Evolutionary conservation across 1,140 invertebrate genomes (phyloP).

Genomic region (Holcopasites calliopsidis): DNA sequence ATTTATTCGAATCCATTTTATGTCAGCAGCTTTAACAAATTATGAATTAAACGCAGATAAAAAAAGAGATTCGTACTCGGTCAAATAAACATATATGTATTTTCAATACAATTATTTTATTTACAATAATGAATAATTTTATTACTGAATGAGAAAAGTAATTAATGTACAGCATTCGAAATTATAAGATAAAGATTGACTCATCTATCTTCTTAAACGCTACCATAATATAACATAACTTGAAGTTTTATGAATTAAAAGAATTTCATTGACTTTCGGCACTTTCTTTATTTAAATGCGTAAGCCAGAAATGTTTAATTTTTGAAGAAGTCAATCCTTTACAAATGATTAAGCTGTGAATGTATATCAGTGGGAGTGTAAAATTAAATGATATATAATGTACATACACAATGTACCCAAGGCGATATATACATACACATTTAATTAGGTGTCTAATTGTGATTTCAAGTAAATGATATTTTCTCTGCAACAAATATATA

Average conservation of each 20-base stretch:
- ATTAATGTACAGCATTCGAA: slow-evolving; percentile 16
- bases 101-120: slow-evolving; percentile 29
- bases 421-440: slow-evolving; percentile 27
- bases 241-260: not conserved
- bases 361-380: slow-evolving; percentile 15
- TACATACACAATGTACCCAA: slow-evolving; percentile 18
- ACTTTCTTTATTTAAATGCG: slow-evolving; percentile 1
- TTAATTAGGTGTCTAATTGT: not conserved
- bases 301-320: no score
- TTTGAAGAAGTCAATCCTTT: slow-evolving; percentile 4
- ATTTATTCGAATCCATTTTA: no score
- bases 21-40: slow-evolving; percentile 78
- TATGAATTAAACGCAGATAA: no score
- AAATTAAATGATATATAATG: slow-evolving; percentile 30
- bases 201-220: not conserved
- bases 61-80: no score
- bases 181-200: slow-evolving; percentile 12
- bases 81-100: slow-evolving; percentile 8
- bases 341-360: not conserved
- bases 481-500: slow-evolving; percentile 38
- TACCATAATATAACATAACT: slow-evolving; percentile 1
- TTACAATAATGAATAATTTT: slow-evolving; percentile 25
- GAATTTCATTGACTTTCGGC: not conserved
- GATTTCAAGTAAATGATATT: slow-evolving; percentile 21
- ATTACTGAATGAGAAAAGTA: not conserved